Base-by-base conservation (phyloP, 2,797 vertebrate genomes). In the Gymnothorax reevesii region DNA sequence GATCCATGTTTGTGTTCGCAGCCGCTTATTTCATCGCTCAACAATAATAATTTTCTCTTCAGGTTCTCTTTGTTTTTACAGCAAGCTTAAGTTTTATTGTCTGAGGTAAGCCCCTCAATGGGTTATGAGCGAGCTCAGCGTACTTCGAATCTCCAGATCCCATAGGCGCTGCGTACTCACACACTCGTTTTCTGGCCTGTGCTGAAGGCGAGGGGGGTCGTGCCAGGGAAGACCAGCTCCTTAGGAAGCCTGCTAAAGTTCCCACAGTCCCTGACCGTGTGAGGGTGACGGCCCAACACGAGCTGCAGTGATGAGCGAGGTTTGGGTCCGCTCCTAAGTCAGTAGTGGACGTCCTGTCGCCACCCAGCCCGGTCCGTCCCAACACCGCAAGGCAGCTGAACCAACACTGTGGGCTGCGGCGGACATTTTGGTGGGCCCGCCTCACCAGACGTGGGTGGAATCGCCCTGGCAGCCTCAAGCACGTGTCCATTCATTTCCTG, bases 1-100 rank as follows among this genome's bases (percentile, higher is more conserved):
- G 59, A 86, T 54, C 87, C 91, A 90, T 94, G 93, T 95, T 95
- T 94, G 94, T 93, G 93, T 91, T 92, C 92, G 90, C 93, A 93
- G 92, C 92, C 84, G 88, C 89, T 94, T 93, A 92, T 93, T 93
- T 92, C 87, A 87, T 90, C 91, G 87, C 92, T 90, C 93, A 93
- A 95, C 93, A 95, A 92, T 92, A 93, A 92, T 94, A 91, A 94
- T 94, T 94, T 94, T 90, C 91, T 91, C 89, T 87, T 86, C 22
- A 90, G 91, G 82, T 86, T 82, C 10, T 25, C 10, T 57, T n/a
- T 27, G 57, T 83, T 93, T 94, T 93, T 91, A 93, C 91, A 83
- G 82, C 27, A 5, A 88, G 91, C 92, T 93, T 92, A 92, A 91
- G 93, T 94, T 93, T 92, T 89, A 92, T 93, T 93, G 94, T 94